Evolutionary conservation across 2,113 vertebrate species (phyloP).

Genomic region (Helogale parvula): DNA sequence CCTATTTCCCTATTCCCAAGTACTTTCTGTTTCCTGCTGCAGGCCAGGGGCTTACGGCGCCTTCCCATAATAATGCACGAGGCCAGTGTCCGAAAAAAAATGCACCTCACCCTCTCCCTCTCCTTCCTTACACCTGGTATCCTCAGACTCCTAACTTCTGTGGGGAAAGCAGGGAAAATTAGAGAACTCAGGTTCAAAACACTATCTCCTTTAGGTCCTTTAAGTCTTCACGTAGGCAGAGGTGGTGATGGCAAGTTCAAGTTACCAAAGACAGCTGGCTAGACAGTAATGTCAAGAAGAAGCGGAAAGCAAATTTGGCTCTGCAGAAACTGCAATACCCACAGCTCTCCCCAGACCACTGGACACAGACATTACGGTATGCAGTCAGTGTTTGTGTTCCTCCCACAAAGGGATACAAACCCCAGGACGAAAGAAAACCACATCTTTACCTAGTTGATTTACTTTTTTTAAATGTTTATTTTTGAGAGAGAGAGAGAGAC

Average conservation of each 20-base stretch:
- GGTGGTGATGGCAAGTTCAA: not conserved
- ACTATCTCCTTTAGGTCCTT: not conserved
- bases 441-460: not conserved
- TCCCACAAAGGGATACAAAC: conserved; percentile 14
- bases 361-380: not conserved
- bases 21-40: not conserved
- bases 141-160: not conserved
- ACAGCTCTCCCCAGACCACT: not conserved
- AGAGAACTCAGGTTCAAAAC: not conserved
- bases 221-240: not conserved
- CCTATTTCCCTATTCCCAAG: not conserved
- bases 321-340: not conserved
- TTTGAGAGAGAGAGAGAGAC: too few species aligned
- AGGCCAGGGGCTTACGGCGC: not conserved
- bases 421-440: conserved; percentile 45
- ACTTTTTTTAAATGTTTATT: too few species aligned
- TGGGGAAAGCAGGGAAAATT: not conserved
- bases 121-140: not conserved
- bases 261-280: not conserved
- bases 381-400: not conserved
- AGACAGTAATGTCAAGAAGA: not conserved
- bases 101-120: not conserved
- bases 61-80: not conserved
- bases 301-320: not conserved
- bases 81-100: not conserved